Evolutionary conservation across 2,888 invertebrate genomes (phyloP).

Genomic region (Eilema depressum): DNA sequence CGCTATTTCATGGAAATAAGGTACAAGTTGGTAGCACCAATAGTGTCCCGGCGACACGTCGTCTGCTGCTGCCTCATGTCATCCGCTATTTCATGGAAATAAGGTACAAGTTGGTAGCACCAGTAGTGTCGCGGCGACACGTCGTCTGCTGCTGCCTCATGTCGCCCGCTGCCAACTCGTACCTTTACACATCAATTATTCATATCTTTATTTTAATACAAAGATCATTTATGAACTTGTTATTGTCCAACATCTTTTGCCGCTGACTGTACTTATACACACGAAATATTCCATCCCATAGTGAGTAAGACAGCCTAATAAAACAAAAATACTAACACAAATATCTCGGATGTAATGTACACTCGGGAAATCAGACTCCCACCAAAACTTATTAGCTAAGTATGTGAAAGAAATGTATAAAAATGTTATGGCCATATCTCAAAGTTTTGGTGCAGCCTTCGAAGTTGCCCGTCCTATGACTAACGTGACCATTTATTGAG

Average conservation of each 20-base stretch:
- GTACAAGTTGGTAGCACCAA: no score
- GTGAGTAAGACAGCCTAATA: not conserved
- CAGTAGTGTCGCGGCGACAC: no score
- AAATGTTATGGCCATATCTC: slow-evolving; percentile 17
- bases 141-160: no score
- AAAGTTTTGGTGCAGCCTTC: slow-evolving; percentile 15
- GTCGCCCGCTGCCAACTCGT: no score
- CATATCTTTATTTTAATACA: no score
- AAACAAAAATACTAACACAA: slow-evolving; percentile 5
- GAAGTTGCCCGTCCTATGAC: slow-evolving; percentile 12
- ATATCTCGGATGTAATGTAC: not conserved
- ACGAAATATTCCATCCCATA: not conserved
- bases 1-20: no score
- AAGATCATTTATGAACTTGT: no score
- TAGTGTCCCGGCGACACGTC: no score
- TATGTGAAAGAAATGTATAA: slow-evolving; percentile 20
- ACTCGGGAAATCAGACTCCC: not conserved
- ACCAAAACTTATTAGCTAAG: slow-evolving; percentile 17
- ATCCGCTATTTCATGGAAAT: no score
- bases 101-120: no score
- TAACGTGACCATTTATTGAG: not conserved
- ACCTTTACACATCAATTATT: no score
- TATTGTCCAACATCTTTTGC: not conserved
- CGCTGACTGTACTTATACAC: not conserved
- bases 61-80: no score